Base-by-base conservation (phyloP, 2,797 vertebrate genomes). In the Silurus aristotelis region DNA sequence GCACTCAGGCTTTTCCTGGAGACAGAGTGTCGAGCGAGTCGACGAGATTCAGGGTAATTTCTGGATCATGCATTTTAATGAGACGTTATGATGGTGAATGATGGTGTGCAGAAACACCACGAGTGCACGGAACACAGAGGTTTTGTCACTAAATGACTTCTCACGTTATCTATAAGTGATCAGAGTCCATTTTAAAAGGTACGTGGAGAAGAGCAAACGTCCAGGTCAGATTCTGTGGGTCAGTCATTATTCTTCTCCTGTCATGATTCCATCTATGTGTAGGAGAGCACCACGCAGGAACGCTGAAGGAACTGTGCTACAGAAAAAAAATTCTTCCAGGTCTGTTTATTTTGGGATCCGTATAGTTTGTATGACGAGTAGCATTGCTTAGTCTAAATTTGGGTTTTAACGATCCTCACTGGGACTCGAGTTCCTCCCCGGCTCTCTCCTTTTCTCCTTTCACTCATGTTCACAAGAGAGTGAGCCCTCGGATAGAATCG, bases 341-440 rank as follows among this genome's bases (percentile, higher is more conserved):
- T 80, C 46, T 81, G 64, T 81, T 81, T 80, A 80, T 80, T 80
- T 81, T 56, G 1, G 13, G 64, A 68, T 56, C 48, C 13, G 25
- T 82, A 52, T 52, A 80, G 7, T 48, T 12, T n/a, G 5, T 52
- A 82, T 67, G 48, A 70, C 27, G 17, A 70, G 66, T 1, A 68
- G 20, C 80, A 38, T 82, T 70, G 25, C 80, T 82, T 17, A 4
- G 7, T 31, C 80, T 82, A 82, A 70, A 82, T 82, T 68, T 70
- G 63, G 71, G 17, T 83, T 88, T 85, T 88, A 89, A 90, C 84
- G 70, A 85, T 80, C 85, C 87, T 83, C 85, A 14, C 76, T 80
- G 88, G 88, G 87, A 88, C n/a, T 22, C 20, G 2, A 25, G 4
- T 58, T 38, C 52, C 48, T 80, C 75, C 27, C 56, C 61, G 8